Base-by-base conservation (phyloP, 2,888 invertebrate genomes). In the Eupithecia subumbrata region DNA sequence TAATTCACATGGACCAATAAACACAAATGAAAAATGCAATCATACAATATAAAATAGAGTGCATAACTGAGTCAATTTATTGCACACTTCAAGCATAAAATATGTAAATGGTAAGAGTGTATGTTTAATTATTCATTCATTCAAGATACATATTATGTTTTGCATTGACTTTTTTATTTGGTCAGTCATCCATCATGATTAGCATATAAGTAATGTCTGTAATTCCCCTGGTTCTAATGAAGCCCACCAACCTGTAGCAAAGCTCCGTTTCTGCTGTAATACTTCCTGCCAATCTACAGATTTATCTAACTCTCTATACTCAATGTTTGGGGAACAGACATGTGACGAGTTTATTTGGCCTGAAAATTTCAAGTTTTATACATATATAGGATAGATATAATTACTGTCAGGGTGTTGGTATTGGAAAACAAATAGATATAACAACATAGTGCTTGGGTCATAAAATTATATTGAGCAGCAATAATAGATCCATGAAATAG, bases 231-330 rank as follows among this genome's bases (percentile, higher is more conserved):
- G 76, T 45, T 76, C 71, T 75, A 74, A 69, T 66, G 66, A 79
- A 78, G 78, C 93, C 93, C 92, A 94, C 94, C 85, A 93, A 94
- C 94, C 94, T 94, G 91, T 90, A 90, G 87, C 90, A 82, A 93
- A 90, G 89, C 91, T 82, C 81, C 79, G 86, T 86, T 91, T 92
- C 86, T 91, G 90, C 75, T 87, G 90, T 84, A 94, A 87, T 68
- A 94, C 88, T 75, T 93, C 92, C 80, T 87, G 89, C 94, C 94
- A 94, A 91, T 94, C 93, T 92, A 94, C 92, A 77, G 94, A 94
- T 82, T 91, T 92, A 93, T 94, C 94, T 94, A 94, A 92, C 84
- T 94, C 94, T 91, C 86, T 93, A 89, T 94, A 94, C 78, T 88
- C 86, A 82, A 88, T 83, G 87, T 92, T 93, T 85, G 93, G 93